Evolutionary conservation across 2,797 vertebrate species (phyloP), one percentile per base, ranked within the genome.

Genomic region (Scomberomorus guttatus): DNA sequence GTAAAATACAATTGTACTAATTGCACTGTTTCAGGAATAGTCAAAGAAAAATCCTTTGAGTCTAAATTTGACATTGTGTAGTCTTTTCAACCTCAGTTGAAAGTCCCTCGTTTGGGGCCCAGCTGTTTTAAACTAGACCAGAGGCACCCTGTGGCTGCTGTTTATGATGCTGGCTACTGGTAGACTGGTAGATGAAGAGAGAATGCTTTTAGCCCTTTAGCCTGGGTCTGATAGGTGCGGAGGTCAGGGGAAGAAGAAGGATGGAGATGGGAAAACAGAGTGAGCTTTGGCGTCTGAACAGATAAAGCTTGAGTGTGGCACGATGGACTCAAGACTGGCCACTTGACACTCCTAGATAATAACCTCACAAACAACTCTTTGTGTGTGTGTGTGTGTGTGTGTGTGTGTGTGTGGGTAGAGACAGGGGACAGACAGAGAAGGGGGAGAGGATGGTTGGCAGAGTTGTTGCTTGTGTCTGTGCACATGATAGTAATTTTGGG

Each of bases 291-390:
- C 89, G 79, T 94, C 90, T 81, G 77, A 20, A 24, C 65, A 66
- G 94, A 95, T 95, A 95, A 94, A 75, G 24, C 59, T 27, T 52
- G 90, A 92, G 92, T 95, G 94, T 94, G 75, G 77, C 81, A 51
- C 62, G 93, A 95, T 88, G 48, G 82, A 92, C 69, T 90, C 87
- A 86, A 92, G 93, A 87, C 87, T 27, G 72, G 68, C 77, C 86
- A 87, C 90, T 89, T 88, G 87, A 90, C 87, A 77, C 79, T 50
- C 67, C 22, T 20, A 59, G 92, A 94, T 94, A 93, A 86, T 67
- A 61, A 77, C 65, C 72, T 73, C 84, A 73, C 75, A 79, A 80
- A 80, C 85, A 83, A 64, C 57, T 65, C 62, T 58, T 62, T 82
- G 59, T 50, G 72, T 75, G 59, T 64, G 72, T 60, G 58, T 65